Percentiles rank a stretch among this genome's conserved stretches.
Conservation (phyloP, 2,113 vertebrate genomes). For the Melanocharis versteri region DNA sequence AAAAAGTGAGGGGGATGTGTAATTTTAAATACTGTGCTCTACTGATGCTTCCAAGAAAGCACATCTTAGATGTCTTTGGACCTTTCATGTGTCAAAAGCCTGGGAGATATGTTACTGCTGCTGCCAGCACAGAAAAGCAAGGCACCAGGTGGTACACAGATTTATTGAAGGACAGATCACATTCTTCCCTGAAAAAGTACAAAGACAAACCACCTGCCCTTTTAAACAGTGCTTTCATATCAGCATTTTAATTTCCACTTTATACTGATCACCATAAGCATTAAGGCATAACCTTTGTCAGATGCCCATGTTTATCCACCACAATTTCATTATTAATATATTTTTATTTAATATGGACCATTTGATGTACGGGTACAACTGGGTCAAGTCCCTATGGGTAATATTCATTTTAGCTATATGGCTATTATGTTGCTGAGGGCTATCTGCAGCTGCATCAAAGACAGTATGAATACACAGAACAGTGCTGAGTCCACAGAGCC, state of each 20-base stretch:
- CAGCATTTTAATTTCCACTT: background rate
- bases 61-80: background rate
- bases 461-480: background rate
- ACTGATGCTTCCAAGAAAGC: background rate
- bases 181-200: background rate
- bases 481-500: conserved; percentile 33
- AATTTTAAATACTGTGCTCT: background rate
- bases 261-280: background rate
- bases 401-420: background rate
- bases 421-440: background rate
- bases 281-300: background rate
- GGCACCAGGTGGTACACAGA: background rate
- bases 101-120: background rate
- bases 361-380: background rate
- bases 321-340: background rate
- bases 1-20: background rate
- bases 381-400: background rate
- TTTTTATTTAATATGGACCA: background rate
- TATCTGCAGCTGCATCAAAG: conserved; percentile 11
- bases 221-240: background rate
- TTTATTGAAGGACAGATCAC: background rate
- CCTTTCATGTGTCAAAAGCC: background rate
- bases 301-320: background rate
- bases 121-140: background rate
- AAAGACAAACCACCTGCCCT: background rate